Evolutionary conservation across 2,888 invertebrate species (phyloP), one percentile per base, ranked within the genome.

Genomic region (Muscina levida): DNA sequence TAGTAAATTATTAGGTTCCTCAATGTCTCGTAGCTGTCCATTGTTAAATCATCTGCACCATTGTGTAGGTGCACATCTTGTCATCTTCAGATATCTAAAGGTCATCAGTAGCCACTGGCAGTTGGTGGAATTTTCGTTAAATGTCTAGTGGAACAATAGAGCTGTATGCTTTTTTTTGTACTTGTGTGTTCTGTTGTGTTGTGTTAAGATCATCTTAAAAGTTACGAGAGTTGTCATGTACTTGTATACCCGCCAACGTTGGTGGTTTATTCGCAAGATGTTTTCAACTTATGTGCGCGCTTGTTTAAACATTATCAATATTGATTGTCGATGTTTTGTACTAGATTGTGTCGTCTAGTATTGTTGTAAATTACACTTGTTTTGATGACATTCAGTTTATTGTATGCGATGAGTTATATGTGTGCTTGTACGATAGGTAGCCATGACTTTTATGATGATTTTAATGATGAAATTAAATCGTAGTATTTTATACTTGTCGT

Each of bases 371-470:
- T n/a, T 15, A 24, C 24, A 31, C 46, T 57, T 71, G 26, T 44
- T 46, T n/a, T n/a, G n/a, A n/a, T n/a, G n/a, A n/a, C n/a, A n/a
- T n/a, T n/a, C n/a, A n/a, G n/a, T n/a, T n/a, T n/a, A n/a, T n/a
- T n/a, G n/a, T n/a, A n/a, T n/a, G 48, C 53, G 24, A 44, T 65
- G 4, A 39, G 22, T 37, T 15, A 44, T n/a, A 39, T 26, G 8
- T 65, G 17, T 48, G 42, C 17, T 48, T n/a, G n/a, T n/a, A n/a
- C n/a, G n/a, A n/a, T n/a, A n/a, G n/a, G n/a, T 31, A 46, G 46
- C 77, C 81, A 71, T 81, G 81, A 81, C 81, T 77, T 81, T 81
- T 81, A 77, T 79, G 76, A 79, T 74, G 71, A 72, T 68, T 74
- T 59, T 59, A 77, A 73, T 66, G 66, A 73, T 77, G 57, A 57